A percentile compares a stretch with the other conserved stretches of the same genome.
Conservation (phyloP, 2,888 invertebrate genomes). For the Dascillus cervinus region DNA sequence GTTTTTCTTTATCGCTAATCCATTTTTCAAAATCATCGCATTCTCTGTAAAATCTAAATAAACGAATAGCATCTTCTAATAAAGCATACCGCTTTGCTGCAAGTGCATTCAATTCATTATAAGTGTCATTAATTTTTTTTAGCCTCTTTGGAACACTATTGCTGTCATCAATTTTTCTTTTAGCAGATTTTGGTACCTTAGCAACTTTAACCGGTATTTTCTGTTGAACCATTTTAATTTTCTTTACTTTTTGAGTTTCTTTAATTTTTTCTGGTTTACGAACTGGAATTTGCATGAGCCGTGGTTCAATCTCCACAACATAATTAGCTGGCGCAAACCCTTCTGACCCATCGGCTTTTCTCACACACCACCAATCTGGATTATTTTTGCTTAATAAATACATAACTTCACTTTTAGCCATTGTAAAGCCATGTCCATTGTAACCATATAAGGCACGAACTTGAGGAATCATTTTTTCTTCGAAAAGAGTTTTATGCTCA, state of each 20-base stretch:
- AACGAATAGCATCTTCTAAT: conserved; percentile 83
- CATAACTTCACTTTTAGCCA: conserved; percentile 86
- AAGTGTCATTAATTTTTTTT: conserved; percentile 70
- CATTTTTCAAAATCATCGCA: conserved; percentile 97
- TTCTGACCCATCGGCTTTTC: conserved; percentile 78
- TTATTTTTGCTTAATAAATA: conserved; percentile 91
- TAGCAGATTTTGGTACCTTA: conserved; percentile 35
- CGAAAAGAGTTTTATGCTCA: conserved; percentile 78
- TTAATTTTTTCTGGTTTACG: conserved; percentile 75
- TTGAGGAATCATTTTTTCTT: conserved; percentile 82
- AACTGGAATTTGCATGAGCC: conserved; percentile 75
- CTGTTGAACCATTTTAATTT: conserved; percentile 80
- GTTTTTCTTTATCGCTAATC: conserved; percentile 92
- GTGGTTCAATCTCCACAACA: conserved; percentile 84
- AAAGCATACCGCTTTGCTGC: conserved; percentile 74
- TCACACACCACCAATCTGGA: conserved; percentile 98
- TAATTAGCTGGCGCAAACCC: conserved; percentile 98
- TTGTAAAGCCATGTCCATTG: conserved; percentile 85
- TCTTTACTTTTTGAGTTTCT: conserved; percentile 79
- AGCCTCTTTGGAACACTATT: conserved; percentile 77
- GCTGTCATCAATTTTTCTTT: conserved; percentile 48
- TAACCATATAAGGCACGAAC: conserved; percentile 83
- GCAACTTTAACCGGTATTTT: conserved; percentile 67
- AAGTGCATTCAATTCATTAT: conserved; percentile 71
- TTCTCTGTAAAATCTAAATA: conserved; percentile 91